phyloP scores from a whole-genome alignment of 2,113 vertebrate species.

The Dolichotis patagonum region DNA sequence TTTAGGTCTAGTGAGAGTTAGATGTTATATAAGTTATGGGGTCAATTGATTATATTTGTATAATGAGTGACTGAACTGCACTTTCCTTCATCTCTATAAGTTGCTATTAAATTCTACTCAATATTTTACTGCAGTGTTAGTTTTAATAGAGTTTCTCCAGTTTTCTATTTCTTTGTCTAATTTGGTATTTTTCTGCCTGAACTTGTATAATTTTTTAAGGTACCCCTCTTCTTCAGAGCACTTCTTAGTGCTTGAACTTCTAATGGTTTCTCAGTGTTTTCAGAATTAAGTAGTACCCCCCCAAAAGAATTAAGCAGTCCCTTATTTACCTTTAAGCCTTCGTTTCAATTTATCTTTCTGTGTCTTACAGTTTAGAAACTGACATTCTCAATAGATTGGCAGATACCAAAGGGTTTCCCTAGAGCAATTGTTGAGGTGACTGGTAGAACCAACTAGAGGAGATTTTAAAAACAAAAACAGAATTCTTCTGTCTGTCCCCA shows the following conservation, averaged over 20 bases:
- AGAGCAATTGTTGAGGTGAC: not conserved
- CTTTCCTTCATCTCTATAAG: not conserved
- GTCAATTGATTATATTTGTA: not conserved
- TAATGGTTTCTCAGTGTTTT: not conserved
- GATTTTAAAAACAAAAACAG: not conserved
- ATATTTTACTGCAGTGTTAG: not conserved
- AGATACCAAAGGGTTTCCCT: not conserved
- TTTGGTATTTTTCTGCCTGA: not conserved
- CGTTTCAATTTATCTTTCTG: not conserved
- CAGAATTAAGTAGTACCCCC: constrained; percentile 18
- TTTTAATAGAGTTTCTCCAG: not conserved
- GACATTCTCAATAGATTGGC: not conserved
- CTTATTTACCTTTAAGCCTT: constrained; percentile 7
- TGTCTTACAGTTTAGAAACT: constrained; percentile 3
- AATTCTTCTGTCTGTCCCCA: not conserved
- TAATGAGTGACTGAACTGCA: not conserved
- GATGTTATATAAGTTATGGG: not conserved
- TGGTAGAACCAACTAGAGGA: not conserved
- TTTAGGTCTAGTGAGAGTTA: not conserved
- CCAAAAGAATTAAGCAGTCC: not conserved
- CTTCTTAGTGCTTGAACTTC: not conserved
- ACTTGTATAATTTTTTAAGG: not conserved
- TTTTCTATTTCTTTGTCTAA: not conserved
- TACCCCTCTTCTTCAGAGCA: not conserved
- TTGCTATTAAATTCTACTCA: constrained; percentile 23